A percentile compares a stretch with the other conserved stretches of the same genome.
phyloP scores from a whole-genome alignment of 2,888 invertebrate species.

The Pantelozetes paolii region DNA sequence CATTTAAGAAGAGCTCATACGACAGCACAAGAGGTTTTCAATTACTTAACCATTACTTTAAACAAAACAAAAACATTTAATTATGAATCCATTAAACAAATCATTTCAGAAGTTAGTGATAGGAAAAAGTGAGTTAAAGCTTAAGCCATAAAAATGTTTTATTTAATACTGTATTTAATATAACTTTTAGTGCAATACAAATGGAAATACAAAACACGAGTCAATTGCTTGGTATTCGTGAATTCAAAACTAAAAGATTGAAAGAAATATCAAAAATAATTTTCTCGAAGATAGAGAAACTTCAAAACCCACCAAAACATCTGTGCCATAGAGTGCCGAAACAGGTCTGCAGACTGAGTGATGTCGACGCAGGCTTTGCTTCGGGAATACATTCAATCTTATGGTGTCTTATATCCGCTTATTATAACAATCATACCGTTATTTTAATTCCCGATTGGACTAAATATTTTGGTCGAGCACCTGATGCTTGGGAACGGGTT shows the following conservation, averaged over 20 bases:
- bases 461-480: conserved; percentile 4
- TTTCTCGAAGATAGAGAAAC: not conserved
- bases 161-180: not conserved
- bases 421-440: conserved; percentile 12
- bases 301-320: conserved; percentile 22
- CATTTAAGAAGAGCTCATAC: not conserved
- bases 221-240: not conserved
- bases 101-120: conserved; percentile 7
- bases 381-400: conserved; percentile 13
- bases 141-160: not conserved
- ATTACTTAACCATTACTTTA: conserved; percentile 6
- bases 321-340: not conserved
- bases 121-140: conserved; percentile 1
- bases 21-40: conserved; percentile 15
- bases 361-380: conserved; percentile 20
- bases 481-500: conserved; percentile 14
- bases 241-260: not conserved
- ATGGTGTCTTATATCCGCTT: conserved; percentile 13
- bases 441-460: conserved; percentile 21
- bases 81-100: not conserved
- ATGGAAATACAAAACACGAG: not conserved
- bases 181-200: not conserved
- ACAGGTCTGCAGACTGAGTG: not conserved
- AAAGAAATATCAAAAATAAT: not conserved
- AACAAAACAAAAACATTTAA: conserved; percentile 12